Conservation (phyloP, 2,113 vertebrate genomes). For the Procavia capensis region DNA sequence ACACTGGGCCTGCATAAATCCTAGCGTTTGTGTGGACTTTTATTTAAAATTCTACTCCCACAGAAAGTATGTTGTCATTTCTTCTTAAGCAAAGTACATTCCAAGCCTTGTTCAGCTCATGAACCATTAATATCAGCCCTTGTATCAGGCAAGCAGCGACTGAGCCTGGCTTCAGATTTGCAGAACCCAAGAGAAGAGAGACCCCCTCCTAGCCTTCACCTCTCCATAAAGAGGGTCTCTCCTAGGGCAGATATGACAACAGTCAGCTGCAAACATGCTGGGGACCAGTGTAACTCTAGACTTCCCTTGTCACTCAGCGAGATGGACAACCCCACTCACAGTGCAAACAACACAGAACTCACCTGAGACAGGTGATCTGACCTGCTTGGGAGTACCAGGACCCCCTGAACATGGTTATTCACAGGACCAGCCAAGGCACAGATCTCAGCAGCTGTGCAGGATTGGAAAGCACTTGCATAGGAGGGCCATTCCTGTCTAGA, state of each 20-base stretch:
- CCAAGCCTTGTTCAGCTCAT: slow-evolving; percentile 2
- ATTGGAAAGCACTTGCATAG: background rate
- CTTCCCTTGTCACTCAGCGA: background rate
- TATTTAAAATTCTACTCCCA: slow-evolving; percentile 71
- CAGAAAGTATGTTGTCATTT: slow-evolving; percentile 56
- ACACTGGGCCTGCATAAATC: slow-evolving; percentile 27
- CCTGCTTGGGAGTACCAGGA: background rate
- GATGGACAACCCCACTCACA: background rate
- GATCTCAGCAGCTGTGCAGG: background rate
- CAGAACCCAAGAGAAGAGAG: background rate
- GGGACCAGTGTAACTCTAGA: background rate
- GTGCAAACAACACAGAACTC: background rate
- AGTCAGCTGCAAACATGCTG: background rate
- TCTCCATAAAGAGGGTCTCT: background rate
- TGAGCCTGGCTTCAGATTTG: background rate
- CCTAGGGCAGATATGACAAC: background rate
- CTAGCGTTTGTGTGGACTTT: slow-evolving; percentile 57
- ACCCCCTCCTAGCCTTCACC: background rate
- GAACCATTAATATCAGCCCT: slow-evolving; percentile 35
- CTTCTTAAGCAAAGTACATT: slow-evolving; percentile 60
- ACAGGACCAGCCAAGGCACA: background rate
- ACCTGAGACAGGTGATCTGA: background rate
- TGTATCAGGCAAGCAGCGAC: background rate
- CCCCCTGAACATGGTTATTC: too few species aligned
- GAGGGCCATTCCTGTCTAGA: background rate